Conservation (phyloP, 2,888 invertebrate genomes). For the Anaspis maculata region DNA sequence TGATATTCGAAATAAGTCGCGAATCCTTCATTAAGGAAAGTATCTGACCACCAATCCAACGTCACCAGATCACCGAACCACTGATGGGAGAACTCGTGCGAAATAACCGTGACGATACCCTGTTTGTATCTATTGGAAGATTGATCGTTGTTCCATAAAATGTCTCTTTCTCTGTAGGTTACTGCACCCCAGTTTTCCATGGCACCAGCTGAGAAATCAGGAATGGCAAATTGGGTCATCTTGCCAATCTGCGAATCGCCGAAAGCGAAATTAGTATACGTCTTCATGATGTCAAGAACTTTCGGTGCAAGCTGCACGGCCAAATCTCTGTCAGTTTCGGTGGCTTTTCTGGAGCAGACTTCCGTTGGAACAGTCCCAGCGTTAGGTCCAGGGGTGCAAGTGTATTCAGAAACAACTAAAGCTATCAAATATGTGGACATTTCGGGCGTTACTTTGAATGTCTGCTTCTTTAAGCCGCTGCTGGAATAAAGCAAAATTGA, state of each 20-base stretch:
- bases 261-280: slow-evolving; percentile 14
- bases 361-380: background rate
- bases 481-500: too few species aligned
- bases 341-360: background rate
- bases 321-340: background rate
- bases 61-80: slow-evolving; percentile 77
- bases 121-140: slow-evolving; percentile 53
- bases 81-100: slow-evolving; percentile 75
- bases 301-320: slow-evolving; percentile 7
- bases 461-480: too few species aligned
- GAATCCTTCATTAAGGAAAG: slow-evolving; percentile 70
- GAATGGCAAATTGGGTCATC: slow-evolving; percentile 72
- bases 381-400: background rate
- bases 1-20: slow-evolving; percentile 67
- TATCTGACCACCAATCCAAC: slow-evolving; percentile 65
- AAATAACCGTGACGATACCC: slow-evolving; percentile 55
- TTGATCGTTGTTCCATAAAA: slow-evolving; percentile 44
- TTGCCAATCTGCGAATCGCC: slow-evolving; percentile 51
- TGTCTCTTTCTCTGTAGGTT: slow-evolving; percentile 57
- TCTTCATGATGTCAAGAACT: slow-evolving; percentile 32
- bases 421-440: slow-evolving; percentile 65
- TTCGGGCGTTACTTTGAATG: slow-evolving; percentile 35
- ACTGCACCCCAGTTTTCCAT: slow-evolving; percentile 95
- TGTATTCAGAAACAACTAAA: slow-evolving; percentile 56
- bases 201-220: slow-evolving; percentile 75